Evolutionary conservation across 2,888 invertebrate genomes (phyloP).

Genomic region (Eupeodes latifasciatus): DNA sequence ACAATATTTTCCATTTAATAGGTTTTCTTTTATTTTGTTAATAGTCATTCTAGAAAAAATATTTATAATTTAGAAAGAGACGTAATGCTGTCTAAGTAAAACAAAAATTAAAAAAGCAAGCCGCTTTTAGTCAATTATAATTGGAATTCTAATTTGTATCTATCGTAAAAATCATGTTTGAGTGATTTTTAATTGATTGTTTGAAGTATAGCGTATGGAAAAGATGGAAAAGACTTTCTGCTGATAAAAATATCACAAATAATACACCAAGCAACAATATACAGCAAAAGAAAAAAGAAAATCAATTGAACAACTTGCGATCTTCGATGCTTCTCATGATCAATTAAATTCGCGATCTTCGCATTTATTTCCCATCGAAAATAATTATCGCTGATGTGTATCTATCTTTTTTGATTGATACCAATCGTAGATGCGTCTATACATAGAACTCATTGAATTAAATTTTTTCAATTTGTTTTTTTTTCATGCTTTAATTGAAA

Average conservation of each 20-base stretch:
- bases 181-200: conserved; percentile 71
- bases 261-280: conserved; percentile 16
- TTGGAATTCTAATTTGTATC: conserved; percentile 8
- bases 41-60: conserved; percentile 14
- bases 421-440: neutral
- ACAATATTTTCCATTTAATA: conserved; percentile 4
- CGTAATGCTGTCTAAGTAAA: neutral
- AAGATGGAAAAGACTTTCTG: neutral
- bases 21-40: conserved; percentile 8
- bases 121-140: conserved; percentile 3
- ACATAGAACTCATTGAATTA: conserved; percentile 18
- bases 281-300: conserved; percentile 5
- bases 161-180: conserved; percentile 48
- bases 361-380: conserved; percentile 31
- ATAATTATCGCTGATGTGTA: conserved; percentile 5
- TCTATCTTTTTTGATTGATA: conserved; percentile 41
- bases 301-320: conserved; percentile 20
- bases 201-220: conserved; percentile 29
- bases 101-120: neutral
- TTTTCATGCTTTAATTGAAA: conserved; percentile 43
- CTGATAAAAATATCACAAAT: neutral
- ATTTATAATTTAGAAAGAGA: neutral
- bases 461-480: conserved; percentile 30
- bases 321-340: conserved; percentile 30
- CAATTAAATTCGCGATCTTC: conserved; percentile 55